These are phyloP conservation scores for Pristionchus mayeri DNA, from an alignment of 2,888 invertebrate species.

Conservation along the genomic window DNA sequence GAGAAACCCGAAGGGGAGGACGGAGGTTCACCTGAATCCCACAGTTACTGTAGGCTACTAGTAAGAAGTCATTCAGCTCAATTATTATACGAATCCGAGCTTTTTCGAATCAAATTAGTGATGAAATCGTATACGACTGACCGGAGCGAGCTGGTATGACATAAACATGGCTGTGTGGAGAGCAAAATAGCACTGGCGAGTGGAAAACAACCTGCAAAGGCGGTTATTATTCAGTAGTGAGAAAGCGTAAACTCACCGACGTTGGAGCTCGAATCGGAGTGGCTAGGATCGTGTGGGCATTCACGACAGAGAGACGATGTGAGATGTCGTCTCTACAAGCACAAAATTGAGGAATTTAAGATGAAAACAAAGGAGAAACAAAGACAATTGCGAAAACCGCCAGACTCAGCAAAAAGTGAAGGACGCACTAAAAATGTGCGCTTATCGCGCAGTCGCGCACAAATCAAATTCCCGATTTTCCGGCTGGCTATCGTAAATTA, in stretches of 20 bases:
- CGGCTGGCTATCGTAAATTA: neutral
- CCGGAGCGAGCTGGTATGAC: slow-evolving; percentile 45
- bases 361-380: neutral
- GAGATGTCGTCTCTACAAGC: neutral
- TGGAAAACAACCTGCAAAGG: neutral
- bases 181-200: neutral
- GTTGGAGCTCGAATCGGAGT: neutral
- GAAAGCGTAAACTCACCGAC: neutral
- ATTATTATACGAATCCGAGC: too few species aligned
- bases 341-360: neutral
- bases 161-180: slow-evolving; percentile 35
- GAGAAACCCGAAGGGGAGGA: slow-evolving; percentile 34
- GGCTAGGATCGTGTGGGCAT: neutral
- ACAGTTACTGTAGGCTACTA: too few species aligned
- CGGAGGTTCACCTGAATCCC: slow-evolving; percentile 47
- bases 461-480: neutral
- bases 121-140: neutral
- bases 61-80: too few species aligned
- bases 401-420: neutral
- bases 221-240: neutral
- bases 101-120: too few species aligned
- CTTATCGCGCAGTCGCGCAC: neutral
- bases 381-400: neutral
- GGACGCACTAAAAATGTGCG: neutral
- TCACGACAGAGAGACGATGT: neutral